Conservation (phyloP, 1,140 invertebrate genomes). For the Hylaeus anthracinus region DNA sequence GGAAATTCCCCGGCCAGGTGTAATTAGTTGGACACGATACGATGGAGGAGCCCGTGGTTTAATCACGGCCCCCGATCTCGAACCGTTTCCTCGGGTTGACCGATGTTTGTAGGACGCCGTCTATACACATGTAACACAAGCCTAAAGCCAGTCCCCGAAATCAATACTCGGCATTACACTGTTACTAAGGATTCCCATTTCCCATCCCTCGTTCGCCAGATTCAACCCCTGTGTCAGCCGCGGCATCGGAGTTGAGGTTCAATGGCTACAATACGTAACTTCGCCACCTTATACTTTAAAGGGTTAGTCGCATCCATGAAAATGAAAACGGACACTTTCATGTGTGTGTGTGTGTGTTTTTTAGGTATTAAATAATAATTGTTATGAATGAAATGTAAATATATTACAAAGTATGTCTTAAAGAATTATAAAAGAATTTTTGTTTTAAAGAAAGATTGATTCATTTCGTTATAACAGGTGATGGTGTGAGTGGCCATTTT, state of each 20-base stretch:
- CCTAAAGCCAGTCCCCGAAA: conserved; percentile 64
- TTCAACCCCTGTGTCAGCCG: conserved; percentile 33
- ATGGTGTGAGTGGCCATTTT: too few species aligned
- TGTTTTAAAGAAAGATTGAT: too few species aligned
- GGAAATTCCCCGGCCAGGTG: not conserved
- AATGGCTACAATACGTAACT: conserved; percentile 43
- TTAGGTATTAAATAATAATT: too few species aligned
- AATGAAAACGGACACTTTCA: too few species aligned
- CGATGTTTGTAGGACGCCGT: conserved; percentile 60
- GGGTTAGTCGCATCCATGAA: too few species aligned
- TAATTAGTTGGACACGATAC: conserved; percentile 5
- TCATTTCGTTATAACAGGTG: too few species aligned
- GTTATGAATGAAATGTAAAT: too few species aligned
- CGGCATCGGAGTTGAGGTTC: conserved; percentile 6
- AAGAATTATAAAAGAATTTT: too few species aligned
- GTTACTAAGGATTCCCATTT: conserved; percentile 71
- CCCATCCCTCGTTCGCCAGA: conserved; percentile 60
- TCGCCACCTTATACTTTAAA: not conserved
- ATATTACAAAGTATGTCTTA: too few species aligned
- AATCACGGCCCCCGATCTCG: conserved; percentile 27
- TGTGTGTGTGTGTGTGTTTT: too few species aligned
- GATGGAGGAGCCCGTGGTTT: conserved; percentile 9
- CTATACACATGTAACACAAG: conserved; percentile 63
- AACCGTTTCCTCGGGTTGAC: conserved; percentile 27
- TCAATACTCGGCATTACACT: conserved; percentile 71